Conservation (phyloP, 2,113 vertebrate species). For the Bufo gargarizans region DNA sequence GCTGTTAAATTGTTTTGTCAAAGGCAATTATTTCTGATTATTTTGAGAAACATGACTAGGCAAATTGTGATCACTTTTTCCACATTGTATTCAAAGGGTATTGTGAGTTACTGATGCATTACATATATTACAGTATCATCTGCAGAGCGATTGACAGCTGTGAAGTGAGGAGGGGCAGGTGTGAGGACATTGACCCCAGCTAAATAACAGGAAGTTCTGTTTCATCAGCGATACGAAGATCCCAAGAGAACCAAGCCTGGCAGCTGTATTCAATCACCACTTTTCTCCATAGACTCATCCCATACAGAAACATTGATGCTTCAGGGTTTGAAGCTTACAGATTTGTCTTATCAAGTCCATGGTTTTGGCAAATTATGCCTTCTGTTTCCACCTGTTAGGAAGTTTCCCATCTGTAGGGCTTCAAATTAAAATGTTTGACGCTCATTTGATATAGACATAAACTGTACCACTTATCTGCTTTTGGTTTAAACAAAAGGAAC, state of each 20-base stretch:
- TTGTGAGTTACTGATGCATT: background rate
- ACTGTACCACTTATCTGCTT: background rate
- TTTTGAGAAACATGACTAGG: background rate
- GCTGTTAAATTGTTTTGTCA: constrained; percentile 8
- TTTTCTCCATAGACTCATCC: background rate
- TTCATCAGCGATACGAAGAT: constrained; percentile 6
- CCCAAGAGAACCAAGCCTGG: background rate
- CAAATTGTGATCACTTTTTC: background rate
- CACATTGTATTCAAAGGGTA: background rate
- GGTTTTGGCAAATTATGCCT: background rate
- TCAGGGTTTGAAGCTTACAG: background rate
- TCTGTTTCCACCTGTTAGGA: background rate
- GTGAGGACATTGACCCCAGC: constrained; percentile 5
- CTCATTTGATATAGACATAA: background rate
- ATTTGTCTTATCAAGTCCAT: background rate
- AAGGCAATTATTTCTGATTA: background rate
- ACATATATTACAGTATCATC: background rate
- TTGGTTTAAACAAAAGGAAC: background rate
- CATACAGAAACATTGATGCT: background rate
- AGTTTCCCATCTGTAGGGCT: background rate
- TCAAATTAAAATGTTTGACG: background rate
- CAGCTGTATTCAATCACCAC: background rate
- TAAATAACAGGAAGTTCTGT: constrained; percentile 51
- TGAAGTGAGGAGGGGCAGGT: constrained; percentile 42
- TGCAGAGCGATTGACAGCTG: background rate